phyloP scores from a whole-genome alignment of 2,797 vertebrate genomes.

The Percopsis omiscomaycus region DNA sequence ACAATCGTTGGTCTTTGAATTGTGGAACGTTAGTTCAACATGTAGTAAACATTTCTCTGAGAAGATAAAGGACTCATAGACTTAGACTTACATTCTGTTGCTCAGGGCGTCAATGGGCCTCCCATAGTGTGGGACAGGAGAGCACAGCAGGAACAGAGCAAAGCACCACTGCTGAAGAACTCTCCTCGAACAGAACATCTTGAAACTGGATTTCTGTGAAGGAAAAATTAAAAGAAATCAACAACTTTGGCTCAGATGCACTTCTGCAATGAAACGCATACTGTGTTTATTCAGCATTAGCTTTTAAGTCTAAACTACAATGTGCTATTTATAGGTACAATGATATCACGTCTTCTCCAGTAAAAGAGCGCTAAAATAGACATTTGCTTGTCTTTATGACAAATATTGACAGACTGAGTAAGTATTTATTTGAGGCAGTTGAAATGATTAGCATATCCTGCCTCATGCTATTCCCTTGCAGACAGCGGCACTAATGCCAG shows the following conservation, averaged over 20 bases:
- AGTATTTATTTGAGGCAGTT: conserved; percentile 32
- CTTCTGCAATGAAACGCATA: not conserved
- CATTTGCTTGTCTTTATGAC: conserved; percentile 13
- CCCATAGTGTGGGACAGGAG: conserved; percentile 84
- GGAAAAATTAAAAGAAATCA: conserved; percentile 38
- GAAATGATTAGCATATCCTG: conserved; percentile 23
- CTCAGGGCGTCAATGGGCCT: conserved; percentile 85
- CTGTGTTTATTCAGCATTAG: not conserved
- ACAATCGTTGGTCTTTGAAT: too few relatives aligned
- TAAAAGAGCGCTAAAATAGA: conserved; percentile 6
- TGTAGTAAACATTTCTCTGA: not conserved
- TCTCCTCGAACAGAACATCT: conserved; percentile 81
- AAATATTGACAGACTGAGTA: conserved; percentile 29
- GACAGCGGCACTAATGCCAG: conserved; percentile 26
- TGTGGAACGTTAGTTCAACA: not conserved
- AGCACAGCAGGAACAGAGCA: conserved; percentile 88
- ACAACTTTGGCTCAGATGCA: not conserved
- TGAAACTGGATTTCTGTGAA: conserved; percentile 64
- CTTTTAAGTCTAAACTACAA: not conserved
- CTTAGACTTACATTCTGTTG: conserved; percentile 86
- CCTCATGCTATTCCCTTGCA: conserved; percentile 20
- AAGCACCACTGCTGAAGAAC: conserved; percentile 88
- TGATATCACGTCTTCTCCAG: too few relatives aligned
- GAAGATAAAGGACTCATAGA: not conserved
- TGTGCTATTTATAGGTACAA: not conserved